These are phyloP conservation scores for Sapayoa aenigma DNA, from an alignment of 2,113 vertebrate genomes.

Conservation along the genomic window DNA sequence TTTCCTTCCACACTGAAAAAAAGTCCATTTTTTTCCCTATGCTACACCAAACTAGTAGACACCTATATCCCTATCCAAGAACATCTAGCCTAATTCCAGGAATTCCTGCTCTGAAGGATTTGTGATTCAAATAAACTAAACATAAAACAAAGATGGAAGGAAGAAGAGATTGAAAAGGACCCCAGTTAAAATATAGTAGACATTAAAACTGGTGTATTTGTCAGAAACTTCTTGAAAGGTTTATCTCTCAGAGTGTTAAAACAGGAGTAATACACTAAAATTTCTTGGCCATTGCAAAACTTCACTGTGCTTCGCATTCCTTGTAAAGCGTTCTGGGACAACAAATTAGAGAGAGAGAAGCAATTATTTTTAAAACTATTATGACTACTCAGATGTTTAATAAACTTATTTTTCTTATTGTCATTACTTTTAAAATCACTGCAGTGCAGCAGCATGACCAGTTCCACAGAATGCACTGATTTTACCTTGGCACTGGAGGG, in stretches of 20 bases:
- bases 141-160: background rate
- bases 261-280: background rate
- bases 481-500: slow-evolving; percentile 88
- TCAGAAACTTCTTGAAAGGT: background rate
- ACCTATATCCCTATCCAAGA: background rate
- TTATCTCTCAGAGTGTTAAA: background rate
- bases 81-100: background rate
- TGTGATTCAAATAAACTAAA: background rate
- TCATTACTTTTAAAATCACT: background rate
- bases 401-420: background rate
- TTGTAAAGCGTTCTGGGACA: background rate
- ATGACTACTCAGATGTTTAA: background rate
- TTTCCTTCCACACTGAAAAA: background rate
- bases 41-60: background rate
- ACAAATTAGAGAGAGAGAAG: background rate
- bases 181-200: background rate
- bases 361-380: background rate
- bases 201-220: background rate
- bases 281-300: background rate
- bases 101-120: background rate
- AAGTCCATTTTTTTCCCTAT: background rate
- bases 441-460: background rate
- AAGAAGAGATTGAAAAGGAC: background rate
- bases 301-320: background rate
- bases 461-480: background rate